Base-by-base conservation (phyloP, 2,113 vertebrate genomes). In the Mohoua ochrocephala region DNA sequence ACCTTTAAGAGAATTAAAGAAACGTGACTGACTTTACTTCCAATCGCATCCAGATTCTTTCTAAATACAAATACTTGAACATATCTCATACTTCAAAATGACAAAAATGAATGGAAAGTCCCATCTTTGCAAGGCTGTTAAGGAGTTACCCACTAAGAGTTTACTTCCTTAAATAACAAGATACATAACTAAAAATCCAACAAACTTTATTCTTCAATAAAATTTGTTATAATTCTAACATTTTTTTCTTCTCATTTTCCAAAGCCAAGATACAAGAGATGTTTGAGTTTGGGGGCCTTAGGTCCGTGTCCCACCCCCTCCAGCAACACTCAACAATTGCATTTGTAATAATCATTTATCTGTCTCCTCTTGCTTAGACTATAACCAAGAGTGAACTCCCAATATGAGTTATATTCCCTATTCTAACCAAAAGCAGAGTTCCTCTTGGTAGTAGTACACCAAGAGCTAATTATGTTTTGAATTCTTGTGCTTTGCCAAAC, bases 1-100 rank as follows among this genome's bases (percentile, higher is more conserved):
- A 97, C 98, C 98, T 98, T 96, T n/a, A 80, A 79, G 28, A 53
- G 24, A n/a, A 91, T 15, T 15, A 91, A 89, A 94, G 91, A 90
- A 87, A 39, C 7, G 30, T 4, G 92, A 84, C 6, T 75, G 26
- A 92, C 7, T n/a, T 33, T 18, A 60, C 44, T 74, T 74, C 9
- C 37, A 84, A 90, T 70, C 13, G 80, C 3, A 92, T 39, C 8
- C 26, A 87, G 9, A 30, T 41, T 50, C 18, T 35, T 83, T 50
- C 41, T n/a, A 78, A 37, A 44, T 14, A 87, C 13, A 67, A 84
- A 71, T 31, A 68, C 8, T 21, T 84, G 27, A 84, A 54, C 9
- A 37, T 23, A 76, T n/a, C n/a, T 21, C 23, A 89, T 20, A 52
- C 20, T 59, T 82, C 39, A 50, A 82, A 69, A 68, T 24, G 65